These are phyloP conservation scores for Avahi laniger DNA, from an alignment of 2,797 vertebrate species.

Conservation along the genomic window DNA sequence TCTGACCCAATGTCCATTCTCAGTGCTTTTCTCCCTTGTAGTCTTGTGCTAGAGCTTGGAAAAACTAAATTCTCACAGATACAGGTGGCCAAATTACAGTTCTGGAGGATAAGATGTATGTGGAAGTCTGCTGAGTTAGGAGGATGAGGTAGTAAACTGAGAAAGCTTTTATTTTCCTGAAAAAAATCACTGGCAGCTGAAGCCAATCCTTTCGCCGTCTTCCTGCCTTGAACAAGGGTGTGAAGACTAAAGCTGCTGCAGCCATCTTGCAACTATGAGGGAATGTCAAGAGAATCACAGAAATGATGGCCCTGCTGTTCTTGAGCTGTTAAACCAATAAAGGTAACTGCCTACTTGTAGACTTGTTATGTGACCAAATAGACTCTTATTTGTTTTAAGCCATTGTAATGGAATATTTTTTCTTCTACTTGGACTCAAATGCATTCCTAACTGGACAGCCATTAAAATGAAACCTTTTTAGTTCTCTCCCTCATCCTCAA, in stretches of 20 bases:
- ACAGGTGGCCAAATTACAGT: background rate
- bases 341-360: background rate
- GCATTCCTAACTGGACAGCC: background rate
- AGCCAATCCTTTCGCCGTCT: background rate
- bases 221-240: background rate
- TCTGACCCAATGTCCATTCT: background rate
- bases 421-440: background rate
- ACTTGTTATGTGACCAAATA: background rate
- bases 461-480: slow-evolving; percentile 25
- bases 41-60: background rate
- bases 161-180: background rate
- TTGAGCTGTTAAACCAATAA: background rate
- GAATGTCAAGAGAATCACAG: background rate
- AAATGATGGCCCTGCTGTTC: background rate
- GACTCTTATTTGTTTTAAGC: background rate
- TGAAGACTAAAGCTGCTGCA: background rate
- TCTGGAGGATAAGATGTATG: background rate
- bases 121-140: background rate
- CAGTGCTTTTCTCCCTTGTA: background rate
- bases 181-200: background rate
- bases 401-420: background rate
- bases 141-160: background rate
- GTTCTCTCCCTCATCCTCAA: background rate
- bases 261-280: background rate
- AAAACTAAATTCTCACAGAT: background rate